Evolutionary conservation across 2,888 invertebrate genomes (phyloP).

Genomic region (Anaspis maculata): DNA sequence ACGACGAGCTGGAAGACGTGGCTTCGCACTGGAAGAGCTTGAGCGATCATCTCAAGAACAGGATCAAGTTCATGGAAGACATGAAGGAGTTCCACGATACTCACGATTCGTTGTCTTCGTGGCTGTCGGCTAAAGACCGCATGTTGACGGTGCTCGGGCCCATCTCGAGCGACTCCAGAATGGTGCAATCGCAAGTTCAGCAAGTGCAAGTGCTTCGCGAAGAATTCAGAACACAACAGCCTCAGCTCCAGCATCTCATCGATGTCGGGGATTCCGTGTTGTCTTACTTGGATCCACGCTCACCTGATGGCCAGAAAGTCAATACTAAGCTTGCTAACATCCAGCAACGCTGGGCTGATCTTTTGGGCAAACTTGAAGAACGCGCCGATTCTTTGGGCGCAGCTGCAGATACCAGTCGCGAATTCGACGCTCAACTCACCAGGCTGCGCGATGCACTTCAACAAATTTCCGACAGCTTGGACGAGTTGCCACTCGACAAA

Average conservation of each 20-base stretch:
- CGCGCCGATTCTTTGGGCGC: constrained; percentile 84
- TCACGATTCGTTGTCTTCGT: constrained; percentile 72
- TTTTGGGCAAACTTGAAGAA: constrained; percentile 68
- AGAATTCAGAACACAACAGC: constrained; percentile 89
- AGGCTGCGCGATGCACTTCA: constrained; percentile 80
- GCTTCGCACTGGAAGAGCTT: constrained; percentile 79
- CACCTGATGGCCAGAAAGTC: constrained; percentile 57
- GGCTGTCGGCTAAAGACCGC: constrained; percentile 88
- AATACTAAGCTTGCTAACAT: constrained; percentile 65
- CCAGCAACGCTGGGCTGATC: constrained; percentile 71
- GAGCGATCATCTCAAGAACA: constrained; percentile 68
- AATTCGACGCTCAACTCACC: constrained; percentile 83
- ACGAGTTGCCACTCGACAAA: constrained; percentile 69
- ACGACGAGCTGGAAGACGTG: constrained; percentile 76
- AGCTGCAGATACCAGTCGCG: constrained; percentile 85
- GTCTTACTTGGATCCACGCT: constrained; percentile 46
- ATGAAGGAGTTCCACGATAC: constrained; percentile 89
- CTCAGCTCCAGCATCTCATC: constrained; percentile 77
- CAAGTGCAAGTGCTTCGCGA: constrained; percentile 91
- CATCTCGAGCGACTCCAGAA: constrained; percentile 89
- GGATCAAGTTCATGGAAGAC: constrained; percentile 71
- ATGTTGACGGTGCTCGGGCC: constrained; percentile 94
- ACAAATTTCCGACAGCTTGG: constrained; percentile 78
- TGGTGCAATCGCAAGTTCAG: constrained; percentile 93
- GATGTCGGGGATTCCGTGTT: constrained; percentile 72